Evolutionary conservation across 2,113 vertebrate genomes (phyloP).

Genomic region (Rhinoptilus africanus): DNA sequence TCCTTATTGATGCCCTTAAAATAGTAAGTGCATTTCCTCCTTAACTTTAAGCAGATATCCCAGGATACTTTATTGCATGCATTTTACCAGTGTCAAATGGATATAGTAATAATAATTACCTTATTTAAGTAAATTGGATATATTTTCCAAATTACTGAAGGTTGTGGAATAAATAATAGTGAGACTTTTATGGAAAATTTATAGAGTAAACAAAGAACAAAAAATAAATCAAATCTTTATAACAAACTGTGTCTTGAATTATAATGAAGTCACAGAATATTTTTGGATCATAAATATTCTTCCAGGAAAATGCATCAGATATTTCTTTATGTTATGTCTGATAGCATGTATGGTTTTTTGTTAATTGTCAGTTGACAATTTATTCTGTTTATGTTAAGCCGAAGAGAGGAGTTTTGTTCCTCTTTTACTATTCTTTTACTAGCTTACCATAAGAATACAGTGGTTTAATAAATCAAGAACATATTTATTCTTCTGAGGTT

Average conservation of each 20-base stretch:
- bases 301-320: neutral
- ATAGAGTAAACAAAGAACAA: neutral
- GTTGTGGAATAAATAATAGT: neutral
- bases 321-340: constrained; percentile 22
- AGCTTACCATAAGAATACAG: neutral
- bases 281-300: neutral
- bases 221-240: neutral
- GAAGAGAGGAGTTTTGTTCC: neutral
- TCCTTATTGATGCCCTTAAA: neutral
- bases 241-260: neutral
- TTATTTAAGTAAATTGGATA: neutral
- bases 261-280: constrained; percentile 21
- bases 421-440: neutral
- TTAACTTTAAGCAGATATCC: neutral
- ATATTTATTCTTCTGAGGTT: neutral
- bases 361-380: constrained; percentile 9
- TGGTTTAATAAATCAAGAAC: neutral
- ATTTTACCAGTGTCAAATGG: neutral
- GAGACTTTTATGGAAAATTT: neutral
- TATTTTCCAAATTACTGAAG: neutral
- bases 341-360: neutral
- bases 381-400: neutral
- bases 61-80: neutral
- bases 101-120: neutral
- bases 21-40: neutral